Conservation (phyloP, 1,140 invertebrate species). For the Heliconius hewitsoni region DNA sequence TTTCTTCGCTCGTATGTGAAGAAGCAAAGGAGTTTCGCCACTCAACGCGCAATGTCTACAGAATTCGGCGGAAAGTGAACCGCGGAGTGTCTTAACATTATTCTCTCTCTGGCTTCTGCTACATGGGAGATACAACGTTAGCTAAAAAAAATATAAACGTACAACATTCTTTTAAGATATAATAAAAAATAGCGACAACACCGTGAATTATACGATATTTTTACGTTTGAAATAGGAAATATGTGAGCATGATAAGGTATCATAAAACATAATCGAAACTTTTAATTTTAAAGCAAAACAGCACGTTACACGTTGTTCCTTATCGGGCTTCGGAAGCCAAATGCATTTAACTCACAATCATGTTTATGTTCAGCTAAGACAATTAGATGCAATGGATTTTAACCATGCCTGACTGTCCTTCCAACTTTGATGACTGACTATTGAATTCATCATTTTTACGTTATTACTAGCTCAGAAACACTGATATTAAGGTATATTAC, state of each 20-base stretch:
- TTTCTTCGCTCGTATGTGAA: too few relatives aligned
- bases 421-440: not conserved
- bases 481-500: too few relatives aligned
- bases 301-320: slow-evolving; percentile 25
- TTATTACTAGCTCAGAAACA: too few relatives aligned
- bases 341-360: slow-evolving; percentile 33
- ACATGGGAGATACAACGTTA: too few relatives aligned
- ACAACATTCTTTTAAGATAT: not conserved
- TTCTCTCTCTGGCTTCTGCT: too few relatives aligned
- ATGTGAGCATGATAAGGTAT: slow-evolving; percentile 14
- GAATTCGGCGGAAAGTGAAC: too few relatives aligned
- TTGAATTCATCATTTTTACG: not conserved
- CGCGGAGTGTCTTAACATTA: too few relatives aligned
- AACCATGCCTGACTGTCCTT: slow-evolving; percentile 7
- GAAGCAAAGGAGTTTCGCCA: too few relatives aligned
- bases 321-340: slow-evolving; percentile 35
- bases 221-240: slow-evolving; percentile 8
- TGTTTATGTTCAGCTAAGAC: slow-evolving; percentile 31
- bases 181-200: not conserved
- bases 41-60: too few relatives aligned
- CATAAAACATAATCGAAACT: slow-evolving; percentile 19
- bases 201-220: not conserved
- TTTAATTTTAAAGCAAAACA: slow-evolving; percentile 26
- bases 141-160: too few relatives aligned
- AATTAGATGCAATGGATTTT: slow-evolving; percentile 31